phyloP scores from a whole-genome alignment of 2,113 vertebrate genomes.

The Xerus inauris region DNA sequence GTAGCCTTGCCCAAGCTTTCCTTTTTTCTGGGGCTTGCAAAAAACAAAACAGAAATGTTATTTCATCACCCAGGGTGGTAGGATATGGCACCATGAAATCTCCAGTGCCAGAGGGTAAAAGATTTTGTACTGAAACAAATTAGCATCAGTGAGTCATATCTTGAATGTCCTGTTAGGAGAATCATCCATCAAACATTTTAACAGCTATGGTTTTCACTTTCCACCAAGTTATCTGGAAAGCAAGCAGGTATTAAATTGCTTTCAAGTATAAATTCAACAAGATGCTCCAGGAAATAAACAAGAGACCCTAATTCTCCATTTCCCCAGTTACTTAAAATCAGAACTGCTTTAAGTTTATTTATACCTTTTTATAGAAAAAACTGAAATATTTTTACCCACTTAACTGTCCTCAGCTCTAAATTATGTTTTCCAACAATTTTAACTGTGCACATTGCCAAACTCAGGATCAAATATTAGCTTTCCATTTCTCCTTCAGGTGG shows the following conservation, averaged over 20 bases:
- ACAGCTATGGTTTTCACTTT: slow-evolving; percentile 85
- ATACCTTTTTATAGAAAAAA: slow-evolving; percentile 75
- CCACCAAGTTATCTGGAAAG: slow-evolving; percentile 75
- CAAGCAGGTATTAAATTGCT: slow-evolving; percentile 75
- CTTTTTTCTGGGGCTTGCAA: slow-evolving; percentile 69
- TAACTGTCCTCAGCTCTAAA: slow-evolving; percentile 63
- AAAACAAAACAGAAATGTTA: slow-evolving; percentile 73
- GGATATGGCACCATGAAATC: slow-evolving; percentile 83
- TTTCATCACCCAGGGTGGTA: slow-evolving; percentile 81
- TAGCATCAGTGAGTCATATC: slow-evolving; percentile 89
- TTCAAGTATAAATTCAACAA: slow-evolving; percentile 72
- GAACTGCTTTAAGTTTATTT: slow-evolving; percentile 67
- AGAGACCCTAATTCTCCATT: slow-evolving; percentile 72
- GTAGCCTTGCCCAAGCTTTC: slow-evolving; percentile 56
- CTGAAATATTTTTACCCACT: slow-evolving; percentile 58
- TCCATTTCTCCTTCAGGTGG: slow-evolving; percentile 58
- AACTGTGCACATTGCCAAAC: slow-evolving; percentile 62
- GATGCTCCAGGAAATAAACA: slow-evolving; percentile 72
- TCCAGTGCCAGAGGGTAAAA: slow-evolving; percentile 88
- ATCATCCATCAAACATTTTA: slow-evolving; percentile 86
- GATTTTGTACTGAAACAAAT: slow-evolving; percentile 88
- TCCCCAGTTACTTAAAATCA: slow-evolving; percentile 62
- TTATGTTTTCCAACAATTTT: slow-evolving; percentile 55
- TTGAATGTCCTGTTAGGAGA: slow-evolving; percentile 84
- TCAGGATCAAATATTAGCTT: slow-evolving; percentile 22